Conservation (phyloP, 2,888 invertebrate genomes). For the Harmothoe impar region DNA sequence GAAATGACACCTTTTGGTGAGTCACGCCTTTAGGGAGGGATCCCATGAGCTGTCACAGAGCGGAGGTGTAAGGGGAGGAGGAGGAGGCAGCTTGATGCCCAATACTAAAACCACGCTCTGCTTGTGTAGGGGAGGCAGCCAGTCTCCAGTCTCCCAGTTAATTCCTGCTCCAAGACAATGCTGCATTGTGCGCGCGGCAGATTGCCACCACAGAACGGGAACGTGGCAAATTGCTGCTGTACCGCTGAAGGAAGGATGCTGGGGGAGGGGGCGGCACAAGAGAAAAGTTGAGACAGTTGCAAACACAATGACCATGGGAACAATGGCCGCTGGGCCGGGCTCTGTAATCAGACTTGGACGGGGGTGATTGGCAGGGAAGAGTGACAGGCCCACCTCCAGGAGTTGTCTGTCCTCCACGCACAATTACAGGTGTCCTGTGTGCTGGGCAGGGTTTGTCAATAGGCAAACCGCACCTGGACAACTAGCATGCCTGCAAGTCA, state of each 20-base stretch:
- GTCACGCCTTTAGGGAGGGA: neutral
- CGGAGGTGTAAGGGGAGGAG: neutral
- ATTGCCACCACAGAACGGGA: conserved; percentile 16
- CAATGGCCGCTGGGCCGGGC: neutral
- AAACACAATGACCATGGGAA: conserved; percentile 3
- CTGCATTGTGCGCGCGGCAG: neutral
- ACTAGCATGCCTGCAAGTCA: neutral
- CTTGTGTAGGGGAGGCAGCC: neutral
- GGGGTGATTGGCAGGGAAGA: neutral
- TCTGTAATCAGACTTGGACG: neutral
- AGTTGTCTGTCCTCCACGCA: neutral
- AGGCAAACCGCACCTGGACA: neutral
- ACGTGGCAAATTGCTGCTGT: too few species aligned
- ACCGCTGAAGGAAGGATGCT: too few species aligned
- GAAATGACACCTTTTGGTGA: conserved; percentile 45
- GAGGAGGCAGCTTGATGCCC: neutral
- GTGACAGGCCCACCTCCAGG: neutral
- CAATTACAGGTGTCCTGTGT: neutral
- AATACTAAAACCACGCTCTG: neutral
- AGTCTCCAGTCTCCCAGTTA: neutral
- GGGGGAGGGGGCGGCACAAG: neutral
- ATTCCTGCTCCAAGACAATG: conserved; percentile 1
- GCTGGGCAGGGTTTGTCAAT: neutral
- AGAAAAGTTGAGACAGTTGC: conserved; percentile 42
- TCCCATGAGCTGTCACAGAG: neutral